These are phyloP conservation scores for Ochropleura plecta DNA, from an alignment of 2,888 invertebrate species.

Conservation along the genomic window DNA sequence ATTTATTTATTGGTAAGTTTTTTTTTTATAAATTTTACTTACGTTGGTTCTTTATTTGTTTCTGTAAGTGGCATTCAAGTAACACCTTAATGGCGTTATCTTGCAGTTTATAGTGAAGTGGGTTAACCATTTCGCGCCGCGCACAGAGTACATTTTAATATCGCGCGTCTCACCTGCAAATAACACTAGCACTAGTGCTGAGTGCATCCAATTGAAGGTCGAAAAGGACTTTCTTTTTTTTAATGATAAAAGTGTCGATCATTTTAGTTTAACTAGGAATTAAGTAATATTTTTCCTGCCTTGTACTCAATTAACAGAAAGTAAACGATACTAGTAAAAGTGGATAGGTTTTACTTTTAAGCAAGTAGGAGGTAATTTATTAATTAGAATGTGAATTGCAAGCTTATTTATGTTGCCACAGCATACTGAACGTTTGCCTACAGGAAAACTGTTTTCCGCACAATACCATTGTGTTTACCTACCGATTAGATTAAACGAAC, in stretches of 20 bases:
- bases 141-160: too few relatives aligned
- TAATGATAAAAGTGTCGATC: not conserved
- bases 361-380: not conserved
- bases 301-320: not conserved
- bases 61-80: not conserved
- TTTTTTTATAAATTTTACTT: not conserved
- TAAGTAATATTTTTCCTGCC: not conserved
- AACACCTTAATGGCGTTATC: not conserved
- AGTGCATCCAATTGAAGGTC: conserved; percentile 55
- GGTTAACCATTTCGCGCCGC: conserved; percentile 25
- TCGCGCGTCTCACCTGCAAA: conserved; percentile 48
- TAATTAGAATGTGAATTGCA: conserved; percentile 2
- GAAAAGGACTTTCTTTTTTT: conserved; percentile 50
- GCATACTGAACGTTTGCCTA: not conserved
- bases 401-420: not conserved
- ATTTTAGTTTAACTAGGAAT: not conserved
- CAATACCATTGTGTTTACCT: conserved; percentile 10
- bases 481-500: conserved; percentile 18
- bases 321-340: not conserved
- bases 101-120: conserved; percentile 25
- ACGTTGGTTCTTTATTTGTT: not conserved
- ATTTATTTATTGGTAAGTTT: conserved; percentile 51
- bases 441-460: conserved; percentile 24
- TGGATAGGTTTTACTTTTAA: not conserved
- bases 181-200: conserved; percentile 16